Percentiles rank a stretch among this genome's conserved stretches.
These are phyloP conservation scores for Protobothrops mucrosquamatus DNA, from an alignment of 2,113 vertebrate genomes.

Conservation along the genomic window DNA sequence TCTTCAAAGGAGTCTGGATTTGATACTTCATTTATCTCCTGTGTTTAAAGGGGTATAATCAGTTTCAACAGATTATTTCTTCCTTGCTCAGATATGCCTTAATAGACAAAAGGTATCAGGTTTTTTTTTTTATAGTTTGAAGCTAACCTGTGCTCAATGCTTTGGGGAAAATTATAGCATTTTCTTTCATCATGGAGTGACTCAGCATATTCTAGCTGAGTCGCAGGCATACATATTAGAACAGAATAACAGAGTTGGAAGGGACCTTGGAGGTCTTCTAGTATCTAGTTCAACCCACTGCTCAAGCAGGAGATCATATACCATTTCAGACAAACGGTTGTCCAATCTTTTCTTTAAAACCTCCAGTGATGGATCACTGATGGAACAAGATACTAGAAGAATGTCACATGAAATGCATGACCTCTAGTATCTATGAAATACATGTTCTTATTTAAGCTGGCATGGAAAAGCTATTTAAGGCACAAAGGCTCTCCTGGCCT, in stretches of 20 bases:
- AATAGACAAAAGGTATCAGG: not conserved
- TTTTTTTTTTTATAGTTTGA: too few relatives aligned
- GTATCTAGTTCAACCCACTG: too few relatives aligned
- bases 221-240: not conserved
- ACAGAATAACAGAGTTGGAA: too few relatives aligned
- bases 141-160: not conserved
- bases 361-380: too few relatives aligned
- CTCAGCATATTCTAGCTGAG: not conserved
- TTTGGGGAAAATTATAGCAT: not conserved
- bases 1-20: not conserved
- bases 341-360: too few relatives aligned
- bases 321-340: too few relatives aligned
- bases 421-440: slow-evolving; percentile 11
- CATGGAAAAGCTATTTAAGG: slow-evolving; percentile 11
- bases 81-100: not conserved
- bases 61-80: not conserved
- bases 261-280: too few relatives aligned
- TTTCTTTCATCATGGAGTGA: not conserved
- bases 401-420: not conserved
- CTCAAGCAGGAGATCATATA: too few relatives aligned
- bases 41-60: not conserved
- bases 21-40: not conserved
- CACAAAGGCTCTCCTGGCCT: not conserved
- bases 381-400: not conserved
- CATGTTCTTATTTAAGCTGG: not conserved